Percentiles rank a stretch among this genome's conserved stretches.
These are phyloP conservation scores for Cephus pygmeus DNA, from an alignment of 2,888 invertebrate species.

Conservation along the genomic window DNA sequence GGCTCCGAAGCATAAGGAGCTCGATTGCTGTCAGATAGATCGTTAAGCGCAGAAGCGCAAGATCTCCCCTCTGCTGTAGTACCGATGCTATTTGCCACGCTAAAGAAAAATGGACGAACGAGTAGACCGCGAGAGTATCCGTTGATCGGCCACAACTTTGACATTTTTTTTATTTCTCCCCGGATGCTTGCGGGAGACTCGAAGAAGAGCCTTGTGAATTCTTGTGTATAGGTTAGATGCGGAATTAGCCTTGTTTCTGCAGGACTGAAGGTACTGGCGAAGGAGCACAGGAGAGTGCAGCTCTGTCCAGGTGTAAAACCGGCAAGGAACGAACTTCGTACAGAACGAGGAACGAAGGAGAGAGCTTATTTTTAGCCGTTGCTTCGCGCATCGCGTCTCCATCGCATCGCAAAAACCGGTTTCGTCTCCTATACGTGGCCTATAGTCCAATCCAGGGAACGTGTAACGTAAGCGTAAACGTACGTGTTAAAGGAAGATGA, in stretches of 20 bases:
- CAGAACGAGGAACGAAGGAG: constrained; percentile 11
- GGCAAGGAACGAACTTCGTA: neutral
- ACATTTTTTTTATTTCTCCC: neutral
- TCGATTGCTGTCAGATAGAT: neutral
- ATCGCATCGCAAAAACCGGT: constrained; percentile 58
- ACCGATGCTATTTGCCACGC: neutral
- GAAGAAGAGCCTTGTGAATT: neutral
- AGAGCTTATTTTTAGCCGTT: constrained; percentile 42
- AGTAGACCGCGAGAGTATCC: neutral
- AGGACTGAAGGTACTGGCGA: neutral
- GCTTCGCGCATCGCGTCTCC: constrained; percentile 21
- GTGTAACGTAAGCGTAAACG: neutral
- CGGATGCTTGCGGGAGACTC: neutral
- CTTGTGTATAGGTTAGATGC: neutral
- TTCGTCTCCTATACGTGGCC: constrained; percentile 29
- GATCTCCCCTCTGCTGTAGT: neutral
- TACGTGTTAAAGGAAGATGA: neutral
- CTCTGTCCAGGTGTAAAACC: neutral
- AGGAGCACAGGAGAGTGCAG: neutral
- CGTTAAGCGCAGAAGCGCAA: constrained; percentile 1
- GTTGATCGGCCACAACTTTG: neutral
- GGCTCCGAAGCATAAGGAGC: neutral
- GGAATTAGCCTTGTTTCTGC: neutral
- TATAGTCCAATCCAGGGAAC: neutral
- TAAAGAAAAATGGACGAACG: neutral